These are phyloP conservation scores for Hydrolagus affinis DNA, from an alignment of 2,113 vertebrate genomes.

Conservation along the genomic window DNA sequence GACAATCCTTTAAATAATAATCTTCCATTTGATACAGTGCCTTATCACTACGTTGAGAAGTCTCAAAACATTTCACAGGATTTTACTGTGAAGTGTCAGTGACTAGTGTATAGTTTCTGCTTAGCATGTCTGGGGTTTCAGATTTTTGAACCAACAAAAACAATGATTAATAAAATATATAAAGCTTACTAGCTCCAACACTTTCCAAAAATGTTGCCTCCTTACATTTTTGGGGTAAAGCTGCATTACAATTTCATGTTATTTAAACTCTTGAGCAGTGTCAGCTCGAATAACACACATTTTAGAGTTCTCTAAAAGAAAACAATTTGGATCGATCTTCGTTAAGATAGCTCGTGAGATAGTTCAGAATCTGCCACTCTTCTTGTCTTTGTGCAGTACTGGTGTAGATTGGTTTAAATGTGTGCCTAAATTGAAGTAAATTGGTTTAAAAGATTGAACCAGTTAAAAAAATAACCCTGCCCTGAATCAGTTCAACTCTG, in stretches of 20 bases:
- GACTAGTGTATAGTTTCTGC: background rate
- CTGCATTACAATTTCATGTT: background rate
- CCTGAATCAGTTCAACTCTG: background rate
- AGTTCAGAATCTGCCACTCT: background rate
- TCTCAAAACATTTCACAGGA: too few relatives aligned
- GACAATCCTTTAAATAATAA: too few relatives aligned
- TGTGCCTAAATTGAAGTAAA: background rate
- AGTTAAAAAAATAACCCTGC: background rate
- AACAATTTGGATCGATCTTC: background rate
- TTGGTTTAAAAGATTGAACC: background rate
- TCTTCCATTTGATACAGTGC: too few relatives aligned
- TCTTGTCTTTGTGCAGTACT: background rate
- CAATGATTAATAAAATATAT: background rate
- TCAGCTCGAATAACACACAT: background rate
- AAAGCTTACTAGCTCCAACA: background rate
- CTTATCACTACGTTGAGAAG: too few relatives aligned
- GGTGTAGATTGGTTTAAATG: background rate
- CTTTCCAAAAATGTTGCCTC: background rate
- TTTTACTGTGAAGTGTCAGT: too few relatives aligned
- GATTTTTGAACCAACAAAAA: background rate
- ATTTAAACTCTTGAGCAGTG: background rate
- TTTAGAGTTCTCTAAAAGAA: background rate
- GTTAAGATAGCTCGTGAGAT: background rate
- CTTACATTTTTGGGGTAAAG: background rate
- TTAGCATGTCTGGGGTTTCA: background rate